Evolutionary conservation across 2,797 vertebrate genomes (phyloP), one percentile per base, ranked within the genome.

Genomic region (Sphaeramia orbicularis): DNA sequence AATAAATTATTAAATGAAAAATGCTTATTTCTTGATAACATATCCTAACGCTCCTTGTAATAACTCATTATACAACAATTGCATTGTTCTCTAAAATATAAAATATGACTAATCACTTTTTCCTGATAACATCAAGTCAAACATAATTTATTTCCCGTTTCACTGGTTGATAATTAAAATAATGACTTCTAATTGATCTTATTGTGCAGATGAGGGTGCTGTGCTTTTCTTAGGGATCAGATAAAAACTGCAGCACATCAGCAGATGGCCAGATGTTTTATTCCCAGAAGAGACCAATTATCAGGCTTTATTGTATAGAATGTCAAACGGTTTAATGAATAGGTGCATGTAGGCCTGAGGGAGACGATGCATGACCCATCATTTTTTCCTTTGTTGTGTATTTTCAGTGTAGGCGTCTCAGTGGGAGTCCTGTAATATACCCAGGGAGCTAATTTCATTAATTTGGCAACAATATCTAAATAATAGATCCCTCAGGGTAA

Each of bases 361-460:
- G 12, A 9, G 40, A n/a, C 37, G 10, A 30, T 41, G 4, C 19
- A 18, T 56, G n/a, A n/a, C 24, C 18, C 0, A 0, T 40, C 51
- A 49, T 63, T 66, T 62, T 19, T 0, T 36, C 16, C 4, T n/a
- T n/a, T 51, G 9, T 63, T 16, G n/a, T 56, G 56, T 60, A 36
- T 43, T 67, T 64, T 41, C 53, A 65, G 16, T 38, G 0, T 6
- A 35, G 2, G 48, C 35, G 10, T 54, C 13, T 61, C 57, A n/a
- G n/a, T n/a, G 54, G 40, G 21, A 42, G 9, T 24, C 30, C 37
- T 19, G 11, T 53, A 24, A 44, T 64, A 63, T 53, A 65, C 81
- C 67, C 49, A 47, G 57, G 52, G 62, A 78, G 21, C 30, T 56
- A 66, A 78, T 84, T 73, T 59, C 15, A 84, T 81, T 84, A 47